Base-by-base conservation (phyloP, 2,888 invertebrate genomes). In the Formica aserva region DNA sequence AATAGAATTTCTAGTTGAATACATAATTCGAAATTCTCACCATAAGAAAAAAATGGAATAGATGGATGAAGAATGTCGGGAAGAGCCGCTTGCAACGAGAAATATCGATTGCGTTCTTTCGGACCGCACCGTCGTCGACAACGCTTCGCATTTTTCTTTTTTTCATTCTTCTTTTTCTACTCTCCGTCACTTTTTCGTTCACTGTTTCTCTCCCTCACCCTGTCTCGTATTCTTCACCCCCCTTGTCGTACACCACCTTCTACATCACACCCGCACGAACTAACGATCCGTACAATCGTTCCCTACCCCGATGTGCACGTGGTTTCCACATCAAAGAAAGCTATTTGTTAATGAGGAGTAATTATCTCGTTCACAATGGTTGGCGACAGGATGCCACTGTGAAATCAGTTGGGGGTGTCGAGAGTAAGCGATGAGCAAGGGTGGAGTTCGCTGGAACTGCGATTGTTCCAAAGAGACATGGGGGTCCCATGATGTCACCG, bases 301-400 rank as follows among this genome's bases (percentile, higher is more conserved):
- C 60, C 60, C 77, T 45, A 55, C 82, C 83, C 86, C 83, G 82
- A 86, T 57, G 81, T 62, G 86, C 91, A 91, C 91, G 91, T 91
- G 91, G 89, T 88, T 84, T 87, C 83, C 85, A 91, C 92, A 91
- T 93, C 93, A 94, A 93, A 94, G 93, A 88, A 91, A 87, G 92
- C 90, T 91, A 92, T 92, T 92, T 92, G 93, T 93, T 93, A 93
- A 94, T 92, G 93, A 92, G 92, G 91, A 91, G 91, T 94, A 93
- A 94, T 94, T 94, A 94, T 93, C 91, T 85, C 82, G 84, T 82
- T 85, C 86, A 92, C 92, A 92, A 91, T 92, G 89, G 87, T 86
- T 87, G 83, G 82, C 86, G 86, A 82, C 87, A 87, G 84, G 88
- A 85, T 86, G 84, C 78, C 78, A 78, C 57, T 45, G 85, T 82